Percentiles rank a stretch among this genome's conserved stretches.
Conservation (phyloP, 2,888 invertebrate species). For the Drosophila mayaguana region DNA sequence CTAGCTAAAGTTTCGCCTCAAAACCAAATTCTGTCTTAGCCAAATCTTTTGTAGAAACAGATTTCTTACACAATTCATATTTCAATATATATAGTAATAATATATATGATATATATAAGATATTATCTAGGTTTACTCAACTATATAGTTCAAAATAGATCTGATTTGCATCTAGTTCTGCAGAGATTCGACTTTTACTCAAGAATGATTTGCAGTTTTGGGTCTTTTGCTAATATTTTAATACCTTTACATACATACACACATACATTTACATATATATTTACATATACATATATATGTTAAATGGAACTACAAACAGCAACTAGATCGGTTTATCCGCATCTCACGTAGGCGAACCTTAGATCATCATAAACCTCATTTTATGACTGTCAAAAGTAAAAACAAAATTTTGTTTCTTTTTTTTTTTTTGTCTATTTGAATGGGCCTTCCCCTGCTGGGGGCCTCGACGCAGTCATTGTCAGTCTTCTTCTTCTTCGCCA, state of each 20-base stretch:
- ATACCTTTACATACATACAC: neutral
- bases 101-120: neutral
- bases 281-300: neutral
- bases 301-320: neutral
- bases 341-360: neutral
- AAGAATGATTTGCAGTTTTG: neutral
- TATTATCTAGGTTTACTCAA: neutral
- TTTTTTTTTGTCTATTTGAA: constrained; percentile 6
- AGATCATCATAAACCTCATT: constrained; percentile 14
- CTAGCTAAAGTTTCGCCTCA: no score
- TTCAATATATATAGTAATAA: neutral
- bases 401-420: neutral
- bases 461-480: constrained; percentile 23
- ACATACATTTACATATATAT: no score
- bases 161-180: neutral
- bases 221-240: neutral
- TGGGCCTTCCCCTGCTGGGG: constrained; percentile 37
- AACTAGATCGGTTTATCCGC: neutral
- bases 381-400: constrained; percentile 16
- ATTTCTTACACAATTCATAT: neutral
- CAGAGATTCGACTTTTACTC: neutral
- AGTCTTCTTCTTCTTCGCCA: neutral
- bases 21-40: neutral
- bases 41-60: neutral
- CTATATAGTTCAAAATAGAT: no score